Percentiles rank a stretch among this genome's conserved stretches.
These are phyloP conservation scores for Sinohyriopsis cumingii DNA, from an alignment of 2,888 invertebrate genomes.

Conservation along the genomic window DNA sequence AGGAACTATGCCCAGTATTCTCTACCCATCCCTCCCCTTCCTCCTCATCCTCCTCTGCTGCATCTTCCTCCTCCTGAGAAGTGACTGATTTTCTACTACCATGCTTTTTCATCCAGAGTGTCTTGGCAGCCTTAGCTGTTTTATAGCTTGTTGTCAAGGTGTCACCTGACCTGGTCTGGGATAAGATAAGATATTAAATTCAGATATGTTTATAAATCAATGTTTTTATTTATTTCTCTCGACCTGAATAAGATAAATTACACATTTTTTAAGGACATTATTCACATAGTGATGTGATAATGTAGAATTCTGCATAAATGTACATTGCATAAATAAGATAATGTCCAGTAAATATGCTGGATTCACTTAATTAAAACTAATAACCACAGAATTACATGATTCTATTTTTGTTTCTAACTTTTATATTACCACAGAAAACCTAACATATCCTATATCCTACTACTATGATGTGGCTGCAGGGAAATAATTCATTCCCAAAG, in stretches of 20 bases:
- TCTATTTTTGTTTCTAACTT: too few relatives aligned
- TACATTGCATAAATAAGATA: neutral
- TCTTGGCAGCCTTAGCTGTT: constrained; percentile 38
- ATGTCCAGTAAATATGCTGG: too few relatives aligned
- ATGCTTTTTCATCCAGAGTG: constrained; percentile 9
- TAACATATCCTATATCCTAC: too few relatives aligned
- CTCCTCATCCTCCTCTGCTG: constrained; percentile 12
- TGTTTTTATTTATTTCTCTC: too few relatives aligned
- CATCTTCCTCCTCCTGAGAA: constrained; percentile 9
- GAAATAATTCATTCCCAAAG: too few relatives aligned
- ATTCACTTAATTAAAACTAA: too few relatives aligned
- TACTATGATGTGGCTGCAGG: too few relatives aligned
- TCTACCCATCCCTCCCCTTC: constrained; percentile 5
- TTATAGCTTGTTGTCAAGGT: constrained; percentile 67
- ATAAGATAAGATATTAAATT: neutral
- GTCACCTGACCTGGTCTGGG: constrained; percentile 76
- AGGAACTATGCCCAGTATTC: constrained; percentile 4
- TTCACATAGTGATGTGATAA: neutral
- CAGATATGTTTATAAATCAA: too few relatives aligned
- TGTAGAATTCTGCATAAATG: neutral
- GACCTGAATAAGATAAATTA: too few relatives aligned
- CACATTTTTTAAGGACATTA: too few relatives aligned
- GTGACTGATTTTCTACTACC: neutral
- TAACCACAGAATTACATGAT: too few relatives aligned
- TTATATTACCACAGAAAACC: too few relatives aligned